A percentile compares a stretch with the other conserved stretches of the same genome.
phyloP scores from a whole-genome alignment of 2,113 vertebrate genomes.

The Oryctolagus cuniculus region mOryCun1.1 NC_091434.1:172163501-172164000 shows the following conservation, averaged over 20 bases:
- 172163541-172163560: neutral
- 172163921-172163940: no score
- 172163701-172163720: neutral
- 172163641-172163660: neutral
- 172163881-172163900: no score
- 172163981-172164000: neutral
- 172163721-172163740: neutral
- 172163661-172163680: neutral
- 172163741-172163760: neutral
- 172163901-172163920: no score
- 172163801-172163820: no score
- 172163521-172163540: neutral
- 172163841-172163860: no score
- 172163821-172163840: no score
- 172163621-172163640: neutral
- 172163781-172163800: neutral
- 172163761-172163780: neutral
- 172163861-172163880: no score
- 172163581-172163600: neutral
- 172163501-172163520: neutral
- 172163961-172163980: neutral
- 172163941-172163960: no score
- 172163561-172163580: neutral
- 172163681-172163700: neutral
- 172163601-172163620: neutral